Percentiles rank a stretch among this genome's conserved stretches.
Conservation (phyloP, 2,113 vertebrate genomes). For the Vanacampus margaritifer region DNA sequence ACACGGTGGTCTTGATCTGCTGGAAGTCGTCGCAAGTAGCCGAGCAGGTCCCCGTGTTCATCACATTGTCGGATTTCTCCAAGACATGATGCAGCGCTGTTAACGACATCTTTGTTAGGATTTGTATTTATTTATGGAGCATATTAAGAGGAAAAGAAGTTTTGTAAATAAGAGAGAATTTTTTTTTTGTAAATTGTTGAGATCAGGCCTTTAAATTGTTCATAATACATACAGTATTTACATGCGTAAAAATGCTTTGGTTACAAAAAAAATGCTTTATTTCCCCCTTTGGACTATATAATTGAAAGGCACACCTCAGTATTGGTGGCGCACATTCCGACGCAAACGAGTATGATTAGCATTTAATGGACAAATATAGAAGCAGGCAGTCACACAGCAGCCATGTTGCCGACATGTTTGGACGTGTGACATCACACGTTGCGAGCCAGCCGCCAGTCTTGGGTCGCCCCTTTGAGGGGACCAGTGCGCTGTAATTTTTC, state of each 20-base stretch:
- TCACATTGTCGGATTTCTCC: slow-evolving; percentile 81
- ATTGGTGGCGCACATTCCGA: neutral
- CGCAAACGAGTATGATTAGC: neutral
- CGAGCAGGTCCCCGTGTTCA: slow-evolving; percentile 81
- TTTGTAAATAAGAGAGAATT: too few relatives aligned
- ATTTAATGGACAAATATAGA: neutral
- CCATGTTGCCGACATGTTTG: neutral
- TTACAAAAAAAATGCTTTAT: too few relatives aligned
- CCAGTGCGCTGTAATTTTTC: neutral
- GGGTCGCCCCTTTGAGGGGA: neutral
- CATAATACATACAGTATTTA: too few relatives aligned
- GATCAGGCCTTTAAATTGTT: too few relatives aligned
- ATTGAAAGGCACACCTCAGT: neutral
- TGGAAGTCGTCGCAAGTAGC: slow-evolving; percentile 92
- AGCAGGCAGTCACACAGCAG: neutral
- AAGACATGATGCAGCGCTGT: slow-evolving; percentile 71
- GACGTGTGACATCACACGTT: neutral
- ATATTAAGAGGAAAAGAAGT: too few relatives aligned
- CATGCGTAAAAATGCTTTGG: too few relatives aligned
- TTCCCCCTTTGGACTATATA: too few relatives aligned
- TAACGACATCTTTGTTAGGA: neutral
- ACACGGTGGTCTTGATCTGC: slow-evolving; percentile 89
- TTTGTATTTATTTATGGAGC: neutral
- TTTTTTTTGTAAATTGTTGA: too few relatives aligned
- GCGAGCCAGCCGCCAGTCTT: neutral